Conservation (phyloP, 2,888 invertebrate species). For the Leistus spinibarbis region DNA sequence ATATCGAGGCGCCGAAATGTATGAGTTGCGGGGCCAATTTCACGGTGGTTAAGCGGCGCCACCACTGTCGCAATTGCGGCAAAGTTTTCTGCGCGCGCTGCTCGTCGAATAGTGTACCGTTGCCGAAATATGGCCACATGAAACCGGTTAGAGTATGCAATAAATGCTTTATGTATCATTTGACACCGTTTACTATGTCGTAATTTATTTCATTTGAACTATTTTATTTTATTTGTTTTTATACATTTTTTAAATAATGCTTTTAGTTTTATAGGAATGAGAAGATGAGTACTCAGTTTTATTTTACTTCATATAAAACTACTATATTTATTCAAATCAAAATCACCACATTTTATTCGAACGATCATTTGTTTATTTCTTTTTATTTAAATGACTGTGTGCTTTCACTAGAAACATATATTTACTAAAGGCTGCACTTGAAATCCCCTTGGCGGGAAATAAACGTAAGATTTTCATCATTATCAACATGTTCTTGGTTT, state of each 20-base stretch:
- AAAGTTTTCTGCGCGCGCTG: conserved; percentile 95
- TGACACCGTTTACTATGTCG: conserved; percentile 66
- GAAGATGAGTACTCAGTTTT: not conserved
- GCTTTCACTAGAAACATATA: no score
- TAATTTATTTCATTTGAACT: conserved; percentile 1
- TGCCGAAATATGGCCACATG: conserved; percentile 89
- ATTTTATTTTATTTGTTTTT: not conserved
- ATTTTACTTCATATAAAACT: not conserved
- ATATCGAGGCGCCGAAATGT: conserved; percentile 88
- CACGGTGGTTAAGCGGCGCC: conserved; percentile 92
- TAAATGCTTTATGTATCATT: conserved; percentile 79
- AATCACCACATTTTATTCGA: no score
- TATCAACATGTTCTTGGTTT: no score
- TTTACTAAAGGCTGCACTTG: no score
- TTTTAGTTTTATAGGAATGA: conserved; percentile 1
- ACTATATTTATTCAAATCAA: no score
- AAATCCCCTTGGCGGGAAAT: no score
- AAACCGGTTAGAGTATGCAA: conserved; percentile 96
- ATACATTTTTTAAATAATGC: not conserved
- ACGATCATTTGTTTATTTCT: no score
- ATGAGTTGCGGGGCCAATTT: conserved; percentile 92
- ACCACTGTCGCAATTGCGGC: conserved; percentile 98
- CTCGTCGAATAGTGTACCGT: conserved; percentile 89
- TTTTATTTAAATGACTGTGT: no score
- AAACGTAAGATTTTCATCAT: no score